Evolutionary conservation across 2,888 invertebrate species (phyloP).

Genomic region (Clitarchus hookeri): DNA sequence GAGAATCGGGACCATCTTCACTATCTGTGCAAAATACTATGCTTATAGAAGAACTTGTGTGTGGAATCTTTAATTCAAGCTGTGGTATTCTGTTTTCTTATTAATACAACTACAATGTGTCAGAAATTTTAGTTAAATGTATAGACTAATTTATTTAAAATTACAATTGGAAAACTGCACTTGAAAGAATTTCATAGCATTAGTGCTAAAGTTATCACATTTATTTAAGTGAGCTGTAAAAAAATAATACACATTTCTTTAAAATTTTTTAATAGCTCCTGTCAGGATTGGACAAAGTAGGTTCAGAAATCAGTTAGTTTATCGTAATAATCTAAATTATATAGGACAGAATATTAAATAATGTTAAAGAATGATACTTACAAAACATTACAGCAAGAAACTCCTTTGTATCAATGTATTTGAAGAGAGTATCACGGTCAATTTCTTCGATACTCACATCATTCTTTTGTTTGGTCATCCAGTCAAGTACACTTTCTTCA

Average conservation of each 20-base stretch:
- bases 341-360: neutral
- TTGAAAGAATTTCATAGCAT: no score
- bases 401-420: conserved; percentile 87
- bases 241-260: no score
- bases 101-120: no score
- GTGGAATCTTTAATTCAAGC: neutral
- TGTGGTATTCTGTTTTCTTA: no score
- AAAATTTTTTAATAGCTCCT: no score
- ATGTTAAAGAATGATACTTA: conserved; percentile 61
- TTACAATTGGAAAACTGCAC: neutral
- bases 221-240: no score
- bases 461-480: conserved; percentile 90
- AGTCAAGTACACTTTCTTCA: conserved; percentile 82
- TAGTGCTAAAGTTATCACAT: no score
- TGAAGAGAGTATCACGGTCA: conserved; percentile 77
- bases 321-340: neutral
- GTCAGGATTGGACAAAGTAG: no score
- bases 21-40: conserved; percentile 61
- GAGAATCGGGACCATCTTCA: conserved; percentile 80
- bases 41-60: neutral
- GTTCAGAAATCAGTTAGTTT: neutral
- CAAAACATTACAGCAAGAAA: conserved; percentile 91
- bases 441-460: conserved; percentile 92
- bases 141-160: neutral
- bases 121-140: neutral